Evolutionary conservation across 2,888 invertebrate genomes (phyloP).

Genomic region (Flexamia atlantica): DNA sequence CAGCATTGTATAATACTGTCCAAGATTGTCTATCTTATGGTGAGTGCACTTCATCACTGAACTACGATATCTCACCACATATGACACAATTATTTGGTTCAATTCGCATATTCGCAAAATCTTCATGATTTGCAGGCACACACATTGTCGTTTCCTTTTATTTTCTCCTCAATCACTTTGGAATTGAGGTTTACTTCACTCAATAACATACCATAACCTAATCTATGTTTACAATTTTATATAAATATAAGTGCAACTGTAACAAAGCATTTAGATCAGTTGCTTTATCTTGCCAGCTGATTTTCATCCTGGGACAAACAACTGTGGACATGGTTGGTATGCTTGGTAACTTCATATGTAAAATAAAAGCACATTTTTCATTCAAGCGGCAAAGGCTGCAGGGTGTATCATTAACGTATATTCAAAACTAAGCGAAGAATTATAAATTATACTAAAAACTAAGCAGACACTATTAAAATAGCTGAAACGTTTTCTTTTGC

Average conservation of each 20-base stretch:
- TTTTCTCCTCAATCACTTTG: neutral
- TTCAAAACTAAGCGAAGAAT: no score
- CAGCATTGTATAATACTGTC: conserved; percentile 23
- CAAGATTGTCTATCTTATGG: conserved; percentile 32
- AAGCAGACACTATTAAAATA: neutral
- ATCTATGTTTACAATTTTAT: no score
- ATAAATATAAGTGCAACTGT: neutral
- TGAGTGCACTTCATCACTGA: conserved; percentile 17
- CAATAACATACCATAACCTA: neutral
- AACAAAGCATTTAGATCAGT: neutral
- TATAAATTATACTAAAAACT: no score
- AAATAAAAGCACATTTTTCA: neutral
- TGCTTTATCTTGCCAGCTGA: neutral
- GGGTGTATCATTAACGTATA: neutral
- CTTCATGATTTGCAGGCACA: neutral
- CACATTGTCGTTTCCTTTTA: conserved; percentile 7
- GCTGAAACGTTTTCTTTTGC: neutral
- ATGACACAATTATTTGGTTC: neutral
- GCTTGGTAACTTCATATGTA: neutral
- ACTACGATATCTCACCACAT: conserved; percentile 7
- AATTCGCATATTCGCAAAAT: neutral
- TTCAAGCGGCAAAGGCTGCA: neutral
- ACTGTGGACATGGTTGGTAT: no score
- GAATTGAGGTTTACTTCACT: neutral
- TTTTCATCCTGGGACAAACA: no score